phyloP scores from a whole-genome alignment of 2,888 invertebrate genomes.

The Sarcophaga carnaria region DNA sequence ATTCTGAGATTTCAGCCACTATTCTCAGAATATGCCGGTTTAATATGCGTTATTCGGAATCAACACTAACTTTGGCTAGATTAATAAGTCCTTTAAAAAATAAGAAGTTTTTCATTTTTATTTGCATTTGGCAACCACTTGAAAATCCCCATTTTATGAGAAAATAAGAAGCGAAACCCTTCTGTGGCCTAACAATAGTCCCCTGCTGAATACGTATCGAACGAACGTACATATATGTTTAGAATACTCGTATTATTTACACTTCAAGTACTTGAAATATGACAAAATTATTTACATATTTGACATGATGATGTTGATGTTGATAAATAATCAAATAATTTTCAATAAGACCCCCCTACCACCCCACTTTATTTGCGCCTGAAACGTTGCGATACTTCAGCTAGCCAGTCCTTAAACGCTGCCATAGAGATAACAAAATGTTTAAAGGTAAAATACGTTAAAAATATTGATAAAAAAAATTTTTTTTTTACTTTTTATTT shows the following conservation, averaged over 20 bases:
- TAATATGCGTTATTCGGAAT: too few species aligned
- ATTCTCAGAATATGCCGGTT: too few species aligned
- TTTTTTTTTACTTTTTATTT: not conserved
- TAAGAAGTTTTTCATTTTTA: too few species aligned
- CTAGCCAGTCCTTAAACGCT: not conserved
- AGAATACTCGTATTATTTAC: not conserved
- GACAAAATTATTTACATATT: slow-evolving; percentile 59
- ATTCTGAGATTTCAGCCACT: too few species aligned
- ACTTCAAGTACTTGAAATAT: slow-evolving; percentile 50
- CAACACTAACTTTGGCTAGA: too few species aligned
- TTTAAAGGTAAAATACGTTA: not conserved
- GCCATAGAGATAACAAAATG: not conserved
- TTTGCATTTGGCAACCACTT: too few species aligned
- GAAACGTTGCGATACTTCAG: not conserved
- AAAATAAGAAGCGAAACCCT: too few species aligned
- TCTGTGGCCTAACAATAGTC: not conserved
- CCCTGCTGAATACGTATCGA: too few species aligned
- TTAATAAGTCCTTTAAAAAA: too few species aligned
- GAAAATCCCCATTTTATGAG: too few species aligned
- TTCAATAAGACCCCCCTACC: slow-evolving; percentile 7
- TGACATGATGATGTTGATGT: slow-evolving; percentile 40
- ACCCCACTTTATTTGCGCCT: not conserved
- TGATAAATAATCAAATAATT: slow-evolving; percentile 38
- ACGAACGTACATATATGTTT: not conserved
- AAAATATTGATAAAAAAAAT: slow-evolving; percentile 43